Evolutionary conservation across 2,797 vertebrate species (phyloP).

Genomic region (Remorina albescens): DNA sequence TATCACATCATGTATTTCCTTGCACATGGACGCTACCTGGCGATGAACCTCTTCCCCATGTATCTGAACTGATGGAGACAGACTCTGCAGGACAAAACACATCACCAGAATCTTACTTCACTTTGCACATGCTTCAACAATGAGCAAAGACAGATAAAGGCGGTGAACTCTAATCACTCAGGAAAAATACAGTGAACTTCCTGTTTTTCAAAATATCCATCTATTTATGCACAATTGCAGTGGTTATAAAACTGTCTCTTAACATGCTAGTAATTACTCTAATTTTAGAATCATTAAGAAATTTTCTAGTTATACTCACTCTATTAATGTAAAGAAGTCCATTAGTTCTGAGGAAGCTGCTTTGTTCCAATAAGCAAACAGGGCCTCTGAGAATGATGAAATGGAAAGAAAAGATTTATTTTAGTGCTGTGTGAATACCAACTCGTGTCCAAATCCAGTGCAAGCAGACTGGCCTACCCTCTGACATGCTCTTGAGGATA

Average conservation of each 20-base stretch:
- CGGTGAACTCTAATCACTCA: no score
- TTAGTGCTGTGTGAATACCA: not conserved
- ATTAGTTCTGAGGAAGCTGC: slow-evolving; percentile 92
- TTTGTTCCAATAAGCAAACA: slow-evolving; percentile 98
- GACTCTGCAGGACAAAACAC: slow-evolving; percentile 85
- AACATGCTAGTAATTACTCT: no score
- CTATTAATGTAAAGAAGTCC: slow-evolving; percentile 97
- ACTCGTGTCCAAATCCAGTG: not conserved
- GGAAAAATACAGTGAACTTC: no score
- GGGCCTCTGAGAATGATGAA: slow-evolving; percentile 86
- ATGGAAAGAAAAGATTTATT: not conserved
- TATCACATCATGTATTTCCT: not conserved
- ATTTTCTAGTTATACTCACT: slow-evolving; percentile 86
- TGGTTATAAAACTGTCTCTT: no score
- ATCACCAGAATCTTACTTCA: no score
- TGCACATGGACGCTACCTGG: slow-evolving; percentile 88
- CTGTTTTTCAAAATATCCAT: no score
- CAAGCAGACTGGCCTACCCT: slow-evolving; percentile 85
- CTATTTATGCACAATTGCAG: no score
- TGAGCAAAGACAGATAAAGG: no score
- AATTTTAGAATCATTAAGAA: not conserved
- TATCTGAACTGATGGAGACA: slow-evolving; percentile 98
- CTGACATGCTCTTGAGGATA: slow-evolving; percentile 98
- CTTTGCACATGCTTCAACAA: no score
- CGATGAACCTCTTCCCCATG: slow-evolving; percentile 96